Conservation (phyloP, 1,140 invertebrate species). For the Brachionus koreanus region DNA sequence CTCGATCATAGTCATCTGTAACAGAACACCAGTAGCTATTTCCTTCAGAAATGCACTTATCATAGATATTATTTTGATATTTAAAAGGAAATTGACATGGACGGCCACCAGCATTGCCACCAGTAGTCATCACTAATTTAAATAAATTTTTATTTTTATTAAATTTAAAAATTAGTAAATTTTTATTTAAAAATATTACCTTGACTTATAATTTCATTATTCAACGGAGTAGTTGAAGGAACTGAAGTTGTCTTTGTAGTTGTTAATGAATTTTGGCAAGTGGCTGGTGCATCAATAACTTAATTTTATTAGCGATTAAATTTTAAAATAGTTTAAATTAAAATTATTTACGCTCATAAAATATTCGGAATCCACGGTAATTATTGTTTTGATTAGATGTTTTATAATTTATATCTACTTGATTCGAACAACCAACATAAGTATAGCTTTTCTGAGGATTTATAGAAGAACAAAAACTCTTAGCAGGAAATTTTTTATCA, state of each 20-base stretch:
- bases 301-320: not conserved
- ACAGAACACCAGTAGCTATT: conserved; percentile 35
- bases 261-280: not conserved
- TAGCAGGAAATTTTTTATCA: not conserved
- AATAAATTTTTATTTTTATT: too few species aligned
- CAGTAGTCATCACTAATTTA: conserved; percentile 20
- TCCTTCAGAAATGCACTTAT: not conserved
- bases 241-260: not conserved
- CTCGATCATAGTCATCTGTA: conserved; percentile 29
- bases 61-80: conserved; percentile 4
- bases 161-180: not conserved
- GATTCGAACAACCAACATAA: not conserved
- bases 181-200: not conserved
- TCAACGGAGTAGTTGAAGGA: not conserved
- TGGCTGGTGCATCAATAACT: conserved; percentile 4
- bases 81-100: conserved; percentile 34
- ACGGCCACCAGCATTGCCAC: conserved; percentile 32
- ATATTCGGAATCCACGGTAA: not conserved
- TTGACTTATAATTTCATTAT: conserved; percentile 38
- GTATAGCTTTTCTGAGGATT: not conserved
- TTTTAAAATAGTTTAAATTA: not conserved
- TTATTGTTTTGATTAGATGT: not conserved
- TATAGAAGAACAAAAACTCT: not conserved
- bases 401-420: not conserved
- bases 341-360: conserved; percentile 8